Conservation (phyloP, 2,797 vertebrate species). For the Meriones psammophilus region DNA sequence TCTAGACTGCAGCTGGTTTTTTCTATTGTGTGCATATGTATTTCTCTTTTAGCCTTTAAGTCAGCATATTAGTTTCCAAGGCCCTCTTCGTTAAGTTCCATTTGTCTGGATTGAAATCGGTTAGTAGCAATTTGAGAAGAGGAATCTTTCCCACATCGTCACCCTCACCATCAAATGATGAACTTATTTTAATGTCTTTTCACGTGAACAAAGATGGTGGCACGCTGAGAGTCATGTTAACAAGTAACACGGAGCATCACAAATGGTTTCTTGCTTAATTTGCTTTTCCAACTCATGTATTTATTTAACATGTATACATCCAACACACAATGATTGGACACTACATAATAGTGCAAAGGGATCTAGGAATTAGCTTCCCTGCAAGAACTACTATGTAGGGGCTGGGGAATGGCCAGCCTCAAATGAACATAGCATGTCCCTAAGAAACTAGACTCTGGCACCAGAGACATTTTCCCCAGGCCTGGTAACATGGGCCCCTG, state of each 20-base stretch:
- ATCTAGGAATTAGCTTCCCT: not conserved
- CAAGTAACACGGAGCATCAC: not conserved
- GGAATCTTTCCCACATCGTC: not conserved
- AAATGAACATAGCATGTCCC: not conserved
- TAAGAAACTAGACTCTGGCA: not conserved
- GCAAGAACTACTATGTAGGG: not conserved
- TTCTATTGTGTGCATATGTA: not conserved
- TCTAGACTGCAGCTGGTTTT: not conserved
- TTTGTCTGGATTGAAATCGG: slow-evolving; percentile 45
- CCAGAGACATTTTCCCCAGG: not conserved
- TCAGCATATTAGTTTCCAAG: not conserved
- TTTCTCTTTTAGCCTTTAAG: not conserved
- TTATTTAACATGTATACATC: not conserved
- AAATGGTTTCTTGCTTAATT: not conserved
- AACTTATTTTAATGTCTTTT: slow-evolving; percentile 33
- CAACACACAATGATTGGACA: not conserved
- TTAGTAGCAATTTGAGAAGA: not conserved
- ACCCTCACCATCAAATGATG: not conserved
- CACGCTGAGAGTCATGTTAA: not conserved
- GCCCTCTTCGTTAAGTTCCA: slow-evolving; percentile 21
- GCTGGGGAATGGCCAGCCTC: not conserved
- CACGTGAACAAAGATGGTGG: slow-evolving; percentile 20
- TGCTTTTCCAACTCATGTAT: not conserved
- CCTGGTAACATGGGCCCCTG: not conserved
- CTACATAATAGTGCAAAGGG: not conserved